A percentile compares a stretch with the other conserved stretches of the same genome.
Evolutionary conservation across 2,113 vertebrate genomes (phyloP).

Genomic region (Pongo pygmaeus): DNA sequence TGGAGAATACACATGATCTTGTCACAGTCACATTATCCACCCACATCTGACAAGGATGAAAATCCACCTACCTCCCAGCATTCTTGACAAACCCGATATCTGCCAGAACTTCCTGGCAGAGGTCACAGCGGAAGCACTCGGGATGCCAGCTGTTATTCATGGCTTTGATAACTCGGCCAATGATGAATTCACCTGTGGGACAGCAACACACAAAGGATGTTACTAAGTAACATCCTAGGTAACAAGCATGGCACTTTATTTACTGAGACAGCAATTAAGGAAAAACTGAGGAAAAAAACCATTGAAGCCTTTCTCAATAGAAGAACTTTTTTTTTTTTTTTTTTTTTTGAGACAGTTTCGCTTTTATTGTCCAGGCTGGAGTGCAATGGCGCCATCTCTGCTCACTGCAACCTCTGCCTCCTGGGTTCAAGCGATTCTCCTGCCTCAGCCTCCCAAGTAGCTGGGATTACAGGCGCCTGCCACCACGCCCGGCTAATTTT

Average conservation of each 20-base stretch:
- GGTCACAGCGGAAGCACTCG: slow-evolving; percentile 96
- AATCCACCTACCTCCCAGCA: slow-evolving; percentile 90
- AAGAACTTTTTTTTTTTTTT: no score
- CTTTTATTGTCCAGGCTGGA: no score
- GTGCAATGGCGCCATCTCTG: no score
- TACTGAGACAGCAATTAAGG: neutral
- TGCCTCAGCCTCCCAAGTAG: no score
- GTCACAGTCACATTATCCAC: neutral
- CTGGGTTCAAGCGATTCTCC: no score
- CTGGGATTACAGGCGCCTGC: no score
- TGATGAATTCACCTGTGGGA: slow-evolving; percentile 95
- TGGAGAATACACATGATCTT: neutral
- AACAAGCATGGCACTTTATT: neutral
- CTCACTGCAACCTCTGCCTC: no score
- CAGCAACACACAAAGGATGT: slow-evolving; percentile 56
- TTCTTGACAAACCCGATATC: slow-evolving; percentile 99
- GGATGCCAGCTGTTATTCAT: slow-evolving; percentile 99
- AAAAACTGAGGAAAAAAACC: neutral
- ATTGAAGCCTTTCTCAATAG: neutral
- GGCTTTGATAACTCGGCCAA: slow-evolving; percentile 98
- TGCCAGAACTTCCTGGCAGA: slow-evolving; percentile 93
- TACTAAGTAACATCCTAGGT: neutral
- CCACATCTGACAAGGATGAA: neutral
- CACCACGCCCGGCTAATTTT: no score
- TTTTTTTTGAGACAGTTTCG: no score